Conservation (phyloP, 2,797 vertebrate species). For the Myotis pilosus region DNA sequence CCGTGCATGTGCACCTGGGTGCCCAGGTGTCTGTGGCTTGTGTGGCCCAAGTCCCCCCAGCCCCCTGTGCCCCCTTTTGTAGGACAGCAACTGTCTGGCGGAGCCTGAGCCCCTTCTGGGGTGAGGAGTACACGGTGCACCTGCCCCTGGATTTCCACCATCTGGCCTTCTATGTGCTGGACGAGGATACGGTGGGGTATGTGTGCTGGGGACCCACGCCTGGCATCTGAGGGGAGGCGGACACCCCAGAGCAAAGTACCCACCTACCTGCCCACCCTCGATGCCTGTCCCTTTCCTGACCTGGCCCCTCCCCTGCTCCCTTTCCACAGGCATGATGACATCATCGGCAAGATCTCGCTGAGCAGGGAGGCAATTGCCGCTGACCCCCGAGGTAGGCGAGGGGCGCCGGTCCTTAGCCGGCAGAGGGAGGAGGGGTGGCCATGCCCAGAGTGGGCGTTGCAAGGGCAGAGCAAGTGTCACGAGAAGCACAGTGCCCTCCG, state of each 20-base stretch:
- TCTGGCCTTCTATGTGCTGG: constrained; percentile 92
- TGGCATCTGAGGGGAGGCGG: background rate
- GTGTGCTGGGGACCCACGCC: background rate
- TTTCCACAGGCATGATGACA: constrained; percentile 89
- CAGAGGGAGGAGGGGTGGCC: background rate
- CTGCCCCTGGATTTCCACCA: constrained; percentile 91
- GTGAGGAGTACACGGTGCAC: constrained; percentile 92
- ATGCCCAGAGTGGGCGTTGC: background rate
- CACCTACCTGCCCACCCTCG: background rate
- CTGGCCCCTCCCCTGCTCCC: background rate
- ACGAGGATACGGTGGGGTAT: constrained; percentile 87
- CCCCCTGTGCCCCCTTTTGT: background rate
- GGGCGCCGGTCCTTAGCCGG: accelerated
- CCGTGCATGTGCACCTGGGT: too few relatives aligned
- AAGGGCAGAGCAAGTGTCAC: accelerated
- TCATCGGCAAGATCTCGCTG: constrained; percentile 93
- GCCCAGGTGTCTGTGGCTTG: background rate
- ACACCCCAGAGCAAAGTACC: accelerated
- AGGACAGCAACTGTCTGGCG: constrained; percentile 94
- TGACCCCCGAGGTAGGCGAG: constrained; percentile 87
- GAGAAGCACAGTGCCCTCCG: background rate
- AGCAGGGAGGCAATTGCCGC: constrained; percentile 89
- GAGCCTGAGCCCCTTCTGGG: constrained; percentile 95
- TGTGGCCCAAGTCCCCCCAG: background rate
- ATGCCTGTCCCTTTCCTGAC: background rate